These are phyloP conservation scores for Leptopilina boulardi DNA, from an alignment of 1,140 invertebrate genomes.

Conservation along the genomic window DNA sequence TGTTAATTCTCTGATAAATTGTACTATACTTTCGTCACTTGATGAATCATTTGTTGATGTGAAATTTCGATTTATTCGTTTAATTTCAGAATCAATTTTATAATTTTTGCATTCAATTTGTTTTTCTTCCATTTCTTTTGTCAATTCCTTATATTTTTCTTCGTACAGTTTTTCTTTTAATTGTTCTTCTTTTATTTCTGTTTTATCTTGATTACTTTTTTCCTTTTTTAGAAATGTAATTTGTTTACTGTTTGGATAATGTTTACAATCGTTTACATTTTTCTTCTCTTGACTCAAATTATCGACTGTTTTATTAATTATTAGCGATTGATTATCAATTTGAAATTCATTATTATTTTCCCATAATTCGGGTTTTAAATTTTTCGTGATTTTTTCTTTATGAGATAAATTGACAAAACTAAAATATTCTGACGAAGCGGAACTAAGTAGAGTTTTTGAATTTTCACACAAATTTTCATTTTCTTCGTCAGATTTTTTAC, in stretches of 20 bases:
- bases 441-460: neutral
- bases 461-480: neutral
- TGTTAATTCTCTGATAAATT: constrained; percentile 23
- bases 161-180: neutral
- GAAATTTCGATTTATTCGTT: neutral
- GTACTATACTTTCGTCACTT: constrained; percentile 40
- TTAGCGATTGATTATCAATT: neutral
- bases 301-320: neutral
- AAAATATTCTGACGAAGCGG: neutral
- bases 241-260: neutral
- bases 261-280: neutral
- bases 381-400: neutral
- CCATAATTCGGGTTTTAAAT: neutral
- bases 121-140: neutral
- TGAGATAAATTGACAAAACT: neutral
- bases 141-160: neutral
- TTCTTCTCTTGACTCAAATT: neutral
- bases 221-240: neutral
- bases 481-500: neutral
- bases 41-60: constrained; percentile 32
- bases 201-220: neutral
- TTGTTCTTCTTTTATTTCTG: neutral
- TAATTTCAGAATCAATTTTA: neutral
- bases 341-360: neutral
- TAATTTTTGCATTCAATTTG: neutral